A percentile compares a stretch with the other conserved stretches of the same genome.
These are phyloP conservation scores for Rallus limicola DNA, from an alignment of 2,113 vertebrate genomes.

Conservation along the genomic window DNA sequence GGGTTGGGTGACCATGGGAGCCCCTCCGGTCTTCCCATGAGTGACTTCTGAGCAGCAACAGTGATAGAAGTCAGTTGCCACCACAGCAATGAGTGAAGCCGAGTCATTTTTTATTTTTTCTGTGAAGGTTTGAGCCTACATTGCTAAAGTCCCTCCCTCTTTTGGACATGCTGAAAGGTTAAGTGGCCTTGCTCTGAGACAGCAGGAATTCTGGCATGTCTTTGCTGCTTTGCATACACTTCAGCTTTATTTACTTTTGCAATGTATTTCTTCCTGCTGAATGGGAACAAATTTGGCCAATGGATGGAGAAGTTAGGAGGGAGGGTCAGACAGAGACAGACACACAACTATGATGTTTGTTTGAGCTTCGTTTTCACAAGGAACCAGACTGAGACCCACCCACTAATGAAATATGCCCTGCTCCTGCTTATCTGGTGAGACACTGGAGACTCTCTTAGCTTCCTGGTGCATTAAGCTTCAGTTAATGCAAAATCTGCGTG, in stretches of 20 bases:
- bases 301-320: not conserved
- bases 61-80: not conserved
- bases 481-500: not conserved
- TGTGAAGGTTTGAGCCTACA: not conserved
- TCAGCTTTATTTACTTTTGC: constrained; percentile 21
- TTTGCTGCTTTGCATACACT: not conserved
- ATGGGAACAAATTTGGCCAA: constrained; percentile 10
- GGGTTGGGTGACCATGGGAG: not conserved
- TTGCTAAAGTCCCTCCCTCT: not conserved
- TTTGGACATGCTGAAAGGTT: not conserved
- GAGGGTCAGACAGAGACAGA: not conserved
- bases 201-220: constrained; percentile 2
- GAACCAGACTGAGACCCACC: constrained; percentile 15
- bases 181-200: constrained; percentile 22
- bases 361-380: constrained; percentile 33
- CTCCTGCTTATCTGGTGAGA: constrained; percentile 16
- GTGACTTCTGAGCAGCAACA: not conserved
- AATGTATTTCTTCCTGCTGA: not conserved
- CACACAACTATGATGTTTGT: not conserved
- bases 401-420: not conserved
- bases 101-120: not conserved
- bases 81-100: not conserved
- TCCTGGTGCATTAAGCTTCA: constrained; percentile 8
- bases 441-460: not conserved
- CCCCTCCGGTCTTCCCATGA: not conserved